Evolutionary conservation across 2,797 vertebrate species (phyloP).

Genomic region (Microctenopoma steveboyesi): DNA sequence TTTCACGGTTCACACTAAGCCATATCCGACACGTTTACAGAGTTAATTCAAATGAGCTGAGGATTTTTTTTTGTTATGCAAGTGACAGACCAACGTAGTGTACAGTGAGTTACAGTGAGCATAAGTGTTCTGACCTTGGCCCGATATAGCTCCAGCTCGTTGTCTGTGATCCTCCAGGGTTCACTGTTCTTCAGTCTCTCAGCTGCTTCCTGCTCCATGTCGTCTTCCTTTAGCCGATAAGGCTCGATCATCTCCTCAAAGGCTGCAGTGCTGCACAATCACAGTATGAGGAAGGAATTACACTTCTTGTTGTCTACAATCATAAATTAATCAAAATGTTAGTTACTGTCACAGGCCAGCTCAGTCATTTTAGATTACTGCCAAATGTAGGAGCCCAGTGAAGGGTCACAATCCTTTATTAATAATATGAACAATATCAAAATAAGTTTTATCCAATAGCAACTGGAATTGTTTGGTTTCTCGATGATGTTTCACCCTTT

Average conservation of each 20-base stretch:
- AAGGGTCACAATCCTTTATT: too few species aligned
- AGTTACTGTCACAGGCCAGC: too few species aligned
- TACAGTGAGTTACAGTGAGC: not conserved
- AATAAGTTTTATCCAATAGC: too few species aligned
- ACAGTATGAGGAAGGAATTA: not conserved
- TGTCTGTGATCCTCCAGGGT: conserved; percentile 97
- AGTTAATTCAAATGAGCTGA: not conserved
- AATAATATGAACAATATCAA: too few species aligned
- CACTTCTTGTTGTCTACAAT: too few species aligned
- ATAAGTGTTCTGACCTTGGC: conserved; percentile 87
- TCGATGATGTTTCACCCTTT: too few species aligned
- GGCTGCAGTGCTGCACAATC: conserved; percentile 81
- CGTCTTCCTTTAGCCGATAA: conserved; percentile 94
- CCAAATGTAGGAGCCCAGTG: too few species aligned
- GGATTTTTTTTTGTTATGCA: not conserved
- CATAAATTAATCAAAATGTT: too few species aligned
- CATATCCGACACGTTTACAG: not conserved
- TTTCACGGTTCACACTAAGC: not conserved
- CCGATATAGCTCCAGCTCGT: conserved; percentile 96
- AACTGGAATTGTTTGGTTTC: too few species aligned
- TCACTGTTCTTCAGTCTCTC: conserved; percentile 96
- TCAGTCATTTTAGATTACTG: too few species aligned
- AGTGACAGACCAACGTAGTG: not conserved
- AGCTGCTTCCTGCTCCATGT: conserved; percentile 95
- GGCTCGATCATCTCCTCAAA: conserved; percentile 97